phyloP scores from a whole-genome alignment of 2,113 vertebrate genomes.

The Rhinolophus ferrumequinum region DNA sequence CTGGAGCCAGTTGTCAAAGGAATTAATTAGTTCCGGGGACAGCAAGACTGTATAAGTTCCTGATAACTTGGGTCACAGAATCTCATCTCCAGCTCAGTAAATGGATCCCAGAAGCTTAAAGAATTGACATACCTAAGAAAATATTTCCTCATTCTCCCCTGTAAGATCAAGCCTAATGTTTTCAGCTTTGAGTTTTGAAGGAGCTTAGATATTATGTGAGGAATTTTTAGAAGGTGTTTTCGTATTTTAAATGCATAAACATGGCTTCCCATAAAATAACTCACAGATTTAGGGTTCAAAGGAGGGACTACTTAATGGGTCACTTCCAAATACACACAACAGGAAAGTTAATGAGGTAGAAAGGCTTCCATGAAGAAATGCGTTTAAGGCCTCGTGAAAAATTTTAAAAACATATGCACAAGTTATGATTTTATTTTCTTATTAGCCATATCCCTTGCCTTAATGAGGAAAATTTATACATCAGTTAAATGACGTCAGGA shows the following conservation, averaged over 20 bases:
- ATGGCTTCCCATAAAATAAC: background rate
- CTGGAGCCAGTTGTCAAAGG: slow-evolving; percentile 12
- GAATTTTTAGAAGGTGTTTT: background rate
- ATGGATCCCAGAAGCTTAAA: slow-evolving; percentile 34
- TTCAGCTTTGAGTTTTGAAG: background rate
- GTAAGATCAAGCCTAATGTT: background rate
- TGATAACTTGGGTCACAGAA: slow-evolving; percentile 11
- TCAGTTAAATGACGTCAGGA: background rate
- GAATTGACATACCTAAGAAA: background rate
- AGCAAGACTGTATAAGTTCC: background rate
- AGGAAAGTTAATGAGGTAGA: background rate
- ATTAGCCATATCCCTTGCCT: background rate
- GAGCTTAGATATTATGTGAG: background rate
- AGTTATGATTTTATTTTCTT: slow-evolving; percentile 29
- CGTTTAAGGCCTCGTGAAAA: background rate
- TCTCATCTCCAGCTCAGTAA: slow-evolving; percentile 42
- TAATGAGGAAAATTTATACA: background rate
- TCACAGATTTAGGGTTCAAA: background rate
- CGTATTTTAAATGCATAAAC: background rate
- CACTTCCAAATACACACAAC: background rate
- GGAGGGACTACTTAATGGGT: background rate
- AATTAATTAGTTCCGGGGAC: slow-evolving; percentile 41
- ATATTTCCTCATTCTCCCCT: background rate
- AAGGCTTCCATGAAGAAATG: background rate
- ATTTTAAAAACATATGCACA: background rate